Evolutionary conservation across 2,888 invertebrate species (phyloP).

Genomic region (Perdita meconis): DNA sequence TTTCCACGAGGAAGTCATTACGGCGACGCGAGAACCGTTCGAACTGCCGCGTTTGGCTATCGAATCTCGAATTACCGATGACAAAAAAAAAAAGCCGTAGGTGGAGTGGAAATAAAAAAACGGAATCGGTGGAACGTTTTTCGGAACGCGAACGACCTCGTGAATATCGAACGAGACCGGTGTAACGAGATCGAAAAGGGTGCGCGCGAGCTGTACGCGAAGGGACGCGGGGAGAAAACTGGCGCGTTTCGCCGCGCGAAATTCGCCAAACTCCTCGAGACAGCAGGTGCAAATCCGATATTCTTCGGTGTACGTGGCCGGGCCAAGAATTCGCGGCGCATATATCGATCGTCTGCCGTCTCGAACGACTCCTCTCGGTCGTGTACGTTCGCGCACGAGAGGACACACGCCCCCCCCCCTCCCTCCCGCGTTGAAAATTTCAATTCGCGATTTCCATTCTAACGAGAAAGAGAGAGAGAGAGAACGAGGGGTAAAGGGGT

Average conservation of each 20-base stretch:
- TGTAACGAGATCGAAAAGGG: background rate
- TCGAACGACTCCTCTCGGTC: slow-evolving; percentile 1
- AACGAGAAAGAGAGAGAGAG: slow-evolving; percentile 65
- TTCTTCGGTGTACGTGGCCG: slow-evolving; percentile 36
- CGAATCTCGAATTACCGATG: slow-evolving; percentile 25
- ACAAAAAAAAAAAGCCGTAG: background rate
- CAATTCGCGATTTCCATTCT: slow-evolving; percentile 77
- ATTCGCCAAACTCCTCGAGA: slow-evolving; percentile 40
- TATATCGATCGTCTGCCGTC: slow-evolving; percentile 40
- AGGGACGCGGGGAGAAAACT: slow-evolving; percentile 9
- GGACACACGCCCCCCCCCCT: slow-evolving; percentile 25
- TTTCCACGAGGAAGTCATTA: slow-evolving; percentile 27
- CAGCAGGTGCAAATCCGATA: slow-evolving; percentile 49
- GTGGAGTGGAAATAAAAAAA: background rate
- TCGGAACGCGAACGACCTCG: slow-evolving; percentile 1
- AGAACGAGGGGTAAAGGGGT: background rate
- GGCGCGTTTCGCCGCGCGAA: slow-evolving; percentile 14
- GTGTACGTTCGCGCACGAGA: slow-evolving; percentile 27
- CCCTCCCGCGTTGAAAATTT: slow-evolving; percentile 74
- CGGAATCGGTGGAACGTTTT: slow-evolving; percentile 9
- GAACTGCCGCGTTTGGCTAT: slow-evolving; percentile 8
- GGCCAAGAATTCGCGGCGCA: slow-evolving; percentile 36
- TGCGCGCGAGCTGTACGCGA: background rate
- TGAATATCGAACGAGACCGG: slow-evolving; percentile 23
- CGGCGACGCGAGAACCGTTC: background rate